These are phyloP conservation scores for Gastracanthus pulcherrimus DNA, from an alignment of 2,888 invertebrate genomes.

Conservation along the genomic window DNA sequence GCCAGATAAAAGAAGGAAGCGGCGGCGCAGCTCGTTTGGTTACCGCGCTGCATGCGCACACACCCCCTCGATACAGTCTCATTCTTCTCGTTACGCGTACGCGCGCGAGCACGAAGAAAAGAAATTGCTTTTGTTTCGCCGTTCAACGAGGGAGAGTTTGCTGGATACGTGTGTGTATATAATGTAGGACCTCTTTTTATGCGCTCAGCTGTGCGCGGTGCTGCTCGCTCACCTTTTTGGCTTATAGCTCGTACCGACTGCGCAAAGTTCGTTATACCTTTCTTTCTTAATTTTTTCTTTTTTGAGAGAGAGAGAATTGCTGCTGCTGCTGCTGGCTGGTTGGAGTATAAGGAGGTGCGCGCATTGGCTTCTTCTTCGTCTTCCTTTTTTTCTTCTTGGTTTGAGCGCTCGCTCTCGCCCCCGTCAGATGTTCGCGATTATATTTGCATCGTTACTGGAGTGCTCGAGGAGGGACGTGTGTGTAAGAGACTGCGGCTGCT, in stretches of 20 bases:
- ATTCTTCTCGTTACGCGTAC: too few species aligned
- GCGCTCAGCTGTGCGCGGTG: too few species aligned
- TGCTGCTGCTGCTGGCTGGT: not conserved
- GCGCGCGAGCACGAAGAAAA: too few species aligned
- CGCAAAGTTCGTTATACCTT: not conserved
- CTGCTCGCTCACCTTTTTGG: not conserved
- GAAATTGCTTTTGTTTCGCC: too few species aligned
- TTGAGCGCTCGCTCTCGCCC: not conserved
- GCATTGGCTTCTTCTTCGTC: too few species aligned
- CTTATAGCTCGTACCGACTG: not conserved
- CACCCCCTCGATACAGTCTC: too few species aligned
- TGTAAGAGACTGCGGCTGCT: not conserved
- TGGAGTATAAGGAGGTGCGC: not conserved
- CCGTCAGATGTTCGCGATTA: slow-evolving; percentile 27
- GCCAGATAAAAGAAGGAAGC: too few species aligned
- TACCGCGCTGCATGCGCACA: too few species aligned
- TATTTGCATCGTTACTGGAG: slow-evolving; percentile 6
- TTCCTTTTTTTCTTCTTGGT: not conserved
- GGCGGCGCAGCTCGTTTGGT: too few species aligned
- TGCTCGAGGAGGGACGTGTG: not conserved
- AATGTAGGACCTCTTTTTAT: too few species aligned
- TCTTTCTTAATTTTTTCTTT: not conserved
- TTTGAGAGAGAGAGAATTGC: not conserved
- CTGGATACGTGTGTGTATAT: not conserved
- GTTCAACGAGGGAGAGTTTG: too few species aligned